Percentiles rank a stretch among this genome's conserved stretches.
Conservation (phyloP, 2,113 vertebrate genomes). For the Camelus dromedarius region DNA sequence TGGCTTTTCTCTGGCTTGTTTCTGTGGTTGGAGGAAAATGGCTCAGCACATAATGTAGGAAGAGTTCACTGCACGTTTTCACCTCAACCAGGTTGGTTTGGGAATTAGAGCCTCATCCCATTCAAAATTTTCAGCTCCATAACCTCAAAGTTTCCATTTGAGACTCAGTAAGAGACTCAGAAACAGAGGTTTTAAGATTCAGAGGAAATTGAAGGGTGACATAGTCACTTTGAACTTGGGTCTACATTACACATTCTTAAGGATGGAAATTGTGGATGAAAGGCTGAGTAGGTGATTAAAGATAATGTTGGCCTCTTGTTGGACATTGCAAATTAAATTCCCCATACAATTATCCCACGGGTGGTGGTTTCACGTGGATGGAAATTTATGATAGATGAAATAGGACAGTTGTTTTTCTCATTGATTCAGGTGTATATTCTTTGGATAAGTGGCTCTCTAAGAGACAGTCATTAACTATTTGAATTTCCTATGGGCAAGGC, state of each 20-base stretch:
- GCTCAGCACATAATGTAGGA: background rate
- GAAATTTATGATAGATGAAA: background rate
- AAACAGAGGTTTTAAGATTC: background rate
- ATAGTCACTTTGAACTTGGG: background rate
- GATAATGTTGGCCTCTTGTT: background rate
- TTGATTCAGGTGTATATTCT: background rate
- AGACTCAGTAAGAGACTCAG: background rate
- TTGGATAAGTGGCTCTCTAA: background rate
- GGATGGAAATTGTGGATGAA: background rate
- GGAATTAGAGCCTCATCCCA: background rate
- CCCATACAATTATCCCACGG: background rate
- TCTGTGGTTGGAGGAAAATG: background rate
- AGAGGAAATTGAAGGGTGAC: background rate
- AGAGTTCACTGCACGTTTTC: background rate
- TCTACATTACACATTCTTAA: background rate
- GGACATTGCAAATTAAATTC: background rate
- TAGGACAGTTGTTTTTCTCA: background rate
- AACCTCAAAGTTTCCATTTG: conserved; percentile 14
- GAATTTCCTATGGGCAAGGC: background rate
- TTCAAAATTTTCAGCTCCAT: background rate
- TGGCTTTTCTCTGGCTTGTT: background rate
- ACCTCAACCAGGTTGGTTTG: background rate
- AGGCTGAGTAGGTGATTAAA: background rate
- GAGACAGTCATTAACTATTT: background rate
- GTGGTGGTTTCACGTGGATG: background rate